Percentiles rank a stretch among this genome's conserved stretches.
phyloP scores from a whole-genome alignment of 2,797 vertebrate species.

The Lithobates sylvaticus region DNA sequence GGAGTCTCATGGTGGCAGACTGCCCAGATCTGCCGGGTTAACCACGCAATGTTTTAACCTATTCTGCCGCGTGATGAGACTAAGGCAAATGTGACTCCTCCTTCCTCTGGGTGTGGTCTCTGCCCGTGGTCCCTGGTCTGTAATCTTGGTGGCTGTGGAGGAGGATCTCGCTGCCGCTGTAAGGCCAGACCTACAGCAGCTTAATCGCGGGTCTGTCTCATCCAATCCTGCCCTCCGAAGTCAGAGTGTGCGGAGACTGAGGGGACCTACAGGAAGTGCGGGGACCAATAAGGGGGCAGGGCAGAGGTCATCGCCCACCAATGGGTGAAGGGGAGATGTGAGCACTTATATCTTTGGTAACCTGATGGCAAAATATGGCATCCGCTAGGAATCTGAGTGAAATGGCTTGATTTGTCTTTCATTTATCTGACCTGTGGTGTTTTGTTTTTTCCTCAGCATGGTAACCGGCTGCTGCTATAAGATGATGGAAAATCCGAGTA shows the following conservation, averaged over 20 bases:
- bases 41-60: not conserved
- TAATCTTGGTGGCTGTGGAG: slow-evolving; percentile 84
- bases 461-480: slow-evolving; percentile 93
- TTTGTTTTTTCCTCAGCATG: slow-evolving; percentile 76
- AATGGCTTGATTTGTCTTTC: not conserved
- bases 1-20: too few relatives aligned
- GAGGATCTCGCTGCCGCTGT: slow-evolving; percentile 83
- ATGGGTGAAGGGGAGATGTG: slow-evolving; percentile 8
- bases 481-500: slow-evolving; percentile 90
- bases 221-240: not conserved
- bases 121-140: slow-evolving; percentile 78
- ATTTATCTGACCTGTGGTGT: not conserved
- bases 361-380: not conserved
- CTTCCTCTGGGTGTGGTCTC: slow-evolving; percentile 69
- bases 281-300: not conserved
- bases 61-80: slow-evolving; percentile 83
- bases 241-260: slow-evolving; percentile 50
- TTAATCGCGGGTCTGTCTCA: slow-evolving; percentile 19
- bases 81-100: slow-evolving; percentile 84
- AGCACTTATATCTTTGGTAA: slow-evolving; percentile 48
- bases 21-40: too few relatives aligned
- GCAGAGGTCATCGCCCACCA: not conserved
- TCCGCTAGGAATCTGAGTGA: not conserved
- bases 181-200: slow-evolving; percentile 87
- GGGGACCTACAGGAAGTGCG: slow-evolving; percentile 59